phyloP scores from a whole-genome alignment of 2,888 invertebrate genomes.

The Parnassius glacialis region DNA sequence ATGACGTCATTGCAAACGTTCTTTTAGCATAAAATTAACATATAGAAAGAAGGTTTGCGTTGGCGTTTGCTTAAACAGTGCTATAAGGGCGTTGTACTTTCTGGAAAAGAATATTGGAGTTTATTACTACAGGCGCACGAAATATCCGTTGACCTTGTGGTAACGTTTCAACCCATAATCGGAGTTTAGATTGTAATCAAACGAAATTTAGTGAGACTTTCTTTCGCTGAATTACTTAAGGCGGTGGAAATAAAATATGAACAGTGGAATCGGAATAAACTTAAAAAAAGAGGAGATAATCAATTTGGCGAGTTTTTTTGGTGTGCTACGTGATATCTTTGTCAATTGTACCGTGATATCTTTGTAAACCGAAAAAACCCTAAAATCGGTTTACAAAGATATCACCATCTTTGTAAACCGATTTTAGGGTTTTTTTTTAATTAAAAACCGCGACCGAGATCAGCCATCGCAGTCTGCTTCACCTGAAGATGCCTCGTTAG shows the following conservation, averaged over 20 bases:
- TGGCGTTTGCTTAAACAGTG: constrained; percentile 1
- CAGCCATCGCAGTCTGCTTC: no score
- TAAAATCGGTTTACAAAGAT: no score
- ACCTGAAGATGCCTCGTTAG: no score
- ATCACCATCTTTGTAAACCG: no score
- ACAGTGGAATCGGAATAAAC: no score
- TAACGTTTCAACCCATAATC: constrained; percentile 30
- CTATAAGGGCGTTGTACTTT: constrained; percentile 23
- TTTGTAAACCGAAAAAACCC: no score
- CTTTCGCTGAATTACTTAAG: constrained; percentile 28
- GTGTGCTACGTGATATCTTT: no score
- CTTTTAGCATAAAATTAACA: constrained; percentile 11
- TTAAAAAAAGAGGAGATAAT: no score
- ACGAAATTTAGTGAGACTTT: constrained; percentile 34
- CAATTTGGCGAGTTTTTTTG: no score
- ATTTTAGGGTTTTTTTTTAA: no score
- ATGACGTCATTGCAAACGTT: constrained; percentile 13
- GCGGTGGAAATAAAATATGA: constrained; percentile 8
- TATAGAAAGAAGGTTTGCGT: constrained; percentile 9
- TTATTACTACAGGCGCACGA: constrained; percentile 44
- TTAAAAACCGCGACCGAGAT: no score
- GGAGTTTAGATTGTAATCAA: constrained; percentile 36
- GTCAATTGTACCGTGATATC: no score
- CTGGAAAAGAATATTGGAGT: constrained; percentile 29
- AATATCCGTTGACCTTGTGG: constrained; percentile 45